A percentile compares a stretch with the other conserved stretches of the same genome.
Evolutionary conservation across 2,113 vertebrate genomes (phyloP).

Genomic region (Lucifuga dentata): DNA sequence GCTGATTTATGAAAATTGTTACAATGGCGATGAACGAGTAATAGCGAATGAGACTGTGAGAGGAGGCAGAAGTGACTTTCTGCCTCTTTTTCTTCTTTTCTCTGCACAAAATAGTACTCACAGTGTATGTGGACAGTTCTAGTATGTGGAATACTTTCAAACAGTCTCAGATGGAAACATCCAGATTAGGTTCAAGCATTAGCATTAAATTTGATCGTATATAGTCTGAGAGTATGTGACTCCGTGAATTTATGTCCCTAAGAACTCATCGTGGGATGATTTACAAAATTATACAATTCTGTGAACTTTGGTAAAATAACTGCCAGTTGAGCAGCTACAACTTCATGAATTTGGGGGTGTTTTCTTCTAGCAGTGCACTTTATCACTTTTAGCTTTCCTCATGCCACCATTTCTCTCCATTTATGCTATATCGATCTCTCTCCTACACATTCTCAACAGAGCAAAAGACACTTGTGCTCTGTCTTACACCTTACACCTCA

Average conservation of each 20-base stretch:
- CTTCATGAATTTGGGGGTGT: slow-evolving; percentile 39
- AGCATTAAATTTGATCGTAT: slow-evolving; percentile 24
- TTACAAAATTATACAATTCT: slow-evolving; percentile 17
- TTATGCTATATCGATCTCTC: slow-evolving; percentile 1
- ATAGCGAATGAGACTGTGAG: no score
- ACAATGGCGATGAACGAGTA: no score
- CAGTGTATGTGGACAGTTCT: no score
- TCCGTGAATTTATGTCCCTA: slow-evolving; percentile 5
- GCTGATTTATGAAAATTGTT: no score
- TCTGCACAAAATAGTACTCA: no score
- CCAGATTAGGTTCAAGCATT: not conserved
- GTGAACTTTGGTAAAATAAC: slow-evolving; percentile 30
- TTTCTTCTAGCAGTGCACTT: slow-evolving; percentile 41
- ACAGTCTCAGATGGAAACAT: not conserved
- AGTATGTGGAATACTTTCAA: not conserved
- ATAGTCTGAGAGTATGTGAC: slow-evolving; percentile 6
- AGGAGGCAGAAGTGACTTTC: no score
- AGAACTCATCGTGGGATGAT: slow-evolving; percentile 11
- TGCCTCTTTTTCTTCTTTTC: no score
- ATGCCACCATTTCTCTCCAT: slow-evolving; percentile 45
- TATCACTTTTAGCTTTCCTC: slow-evolving; percentile 52
- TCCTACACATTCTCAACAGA: slow-evolving; percentile 28
- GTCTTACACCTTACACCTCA: no score
- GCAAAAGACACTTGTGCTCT: slow-evolving; percentile 4
- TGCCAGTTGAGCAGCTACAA: slow-evolving; percentile 14